Conservation (phyloP, 2,797 vertebrate species). For the Urosaurus nigricauda region DNA sequence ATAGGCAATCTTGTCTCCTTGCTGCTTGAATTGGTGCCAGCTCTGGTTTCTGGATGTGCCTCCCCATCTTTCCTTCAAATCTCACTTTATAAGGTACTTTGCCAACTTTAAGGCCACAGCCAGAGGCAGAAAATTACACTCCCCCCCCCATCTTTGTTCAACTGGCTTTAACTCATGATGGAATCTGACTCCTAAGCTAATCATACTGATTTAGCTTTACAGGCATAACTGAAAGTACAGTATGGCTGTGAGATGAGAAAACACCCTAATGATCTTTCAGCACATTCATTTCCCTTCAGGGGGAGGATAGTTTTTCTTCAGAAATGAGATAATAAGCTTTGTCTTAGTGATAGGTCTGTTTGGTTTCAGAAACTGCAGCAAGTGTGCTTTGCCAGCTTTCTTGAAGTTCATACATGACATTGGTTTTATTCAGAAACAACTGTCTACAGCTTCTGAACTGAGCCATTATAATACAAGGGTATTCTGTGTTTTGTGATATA, state of each 20-base stretch:
- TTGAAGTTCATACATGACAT: constrained; percentile 1
- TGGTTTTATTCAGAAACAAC: constrained; percentile 14
- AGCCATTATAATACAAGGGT: background rate
- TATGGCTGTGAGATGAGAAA: constrained; percentile 3
- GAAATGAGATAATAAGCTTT: background rate
- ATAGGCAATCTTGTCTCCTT: background rate
- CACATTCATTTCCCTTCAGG: background rate
- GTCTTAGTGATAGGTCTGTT: background rate
- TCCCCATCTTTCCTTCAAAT: background rate
- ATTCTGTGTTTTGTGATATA: constrained; percentile 2
- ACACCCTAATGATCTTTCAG: background rate
- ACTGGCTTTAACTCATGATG: constrained; percentile 3
- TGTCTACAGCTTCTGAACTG: background rate
- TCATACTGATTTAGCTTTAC: constrained; percentile 14
- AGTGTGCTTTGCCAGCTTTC: constrained; percentile 3
- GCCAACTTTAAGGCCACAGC: background rate
- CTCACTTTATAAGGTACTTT: background rate
- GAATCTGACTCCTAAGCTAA: background rate
- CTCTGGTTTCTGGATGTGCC: background rate
- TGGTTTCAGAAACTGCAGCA: background rate
- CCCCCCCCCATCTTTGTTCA: background rate
- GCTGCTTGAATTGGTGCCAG: constrained; percentile 16
- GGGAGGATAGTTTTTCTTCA: constrained; percentile 4
- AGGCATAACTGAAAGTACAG: constrained; percentile 8
- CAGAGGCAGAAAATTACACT: background rate